A percentile compares a stretch with the other conserved stretches of the same genome.
These are phyloP conservation scores for Styela clava DNA, from an alignment of 23 tunicate species.

Conservation along the genomic window DNA sequence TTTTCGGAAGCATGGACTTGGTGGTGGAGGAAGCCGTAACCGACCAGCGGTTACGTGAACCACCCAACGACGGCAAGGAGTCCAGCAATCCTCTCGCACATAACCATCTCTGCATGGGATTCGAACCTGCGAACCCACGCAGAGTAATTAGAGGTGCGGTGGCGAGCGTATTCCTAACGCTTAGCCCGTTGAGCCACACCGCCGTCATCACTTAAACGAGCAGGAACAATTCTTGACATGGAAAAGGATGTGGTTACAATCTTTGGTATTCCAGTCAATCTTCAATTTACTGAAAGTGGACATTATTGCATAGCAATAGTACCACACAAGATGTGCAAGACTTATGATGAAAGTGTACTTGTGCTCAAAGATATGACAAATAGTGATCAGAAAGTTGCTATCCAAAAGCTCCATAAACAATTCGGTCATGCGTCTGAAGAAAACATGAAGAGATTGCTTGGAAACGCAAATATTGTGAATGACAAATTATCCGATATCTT, in stretches of 20 bases:
- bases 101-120: too few relatives aligned
- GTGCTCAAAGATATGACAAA: background rate
- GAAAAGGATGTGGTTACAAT: conserved; percentile 8
- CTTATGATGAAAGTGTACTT: background rate
- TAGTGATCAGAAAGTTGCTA: background rate
- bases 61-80: too few relatives aligned
- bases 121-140: too few relatives aligned
- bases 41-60: too few relatives aligned
- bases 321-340: background rate
- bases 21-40: too few relatives aligned
- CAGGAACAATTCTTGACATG: background rate
- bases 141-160: too few relatives aligned
- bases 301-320: conserved; percentile 30
- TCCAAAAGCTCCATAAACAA: conserved; percentile 16
- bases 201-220: background rate
- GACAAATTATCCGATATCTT: conserved; percentile 1
- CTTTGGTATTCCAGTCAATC: conserved; percentile 15
- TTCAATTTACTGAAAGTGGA: conserved; percentile 15
- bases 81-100: too few relatives aligned
- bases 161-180: too few relatives aligned
- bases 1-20: too few relatives aligned
- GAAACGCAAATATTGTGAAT: conserved; percentile 3
- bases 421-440: conserved; percentile 29
- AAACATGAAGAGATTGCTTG: background rate
- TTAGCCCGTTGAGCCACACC: too few relatives aligned